A percentile compares a stretch with the other conserved stretches of the same genome.
Evolutionary conservation across 1,140 invertebrate species (phyloP).

Genomic region (Lysiphlebus fabarum): DNA sequence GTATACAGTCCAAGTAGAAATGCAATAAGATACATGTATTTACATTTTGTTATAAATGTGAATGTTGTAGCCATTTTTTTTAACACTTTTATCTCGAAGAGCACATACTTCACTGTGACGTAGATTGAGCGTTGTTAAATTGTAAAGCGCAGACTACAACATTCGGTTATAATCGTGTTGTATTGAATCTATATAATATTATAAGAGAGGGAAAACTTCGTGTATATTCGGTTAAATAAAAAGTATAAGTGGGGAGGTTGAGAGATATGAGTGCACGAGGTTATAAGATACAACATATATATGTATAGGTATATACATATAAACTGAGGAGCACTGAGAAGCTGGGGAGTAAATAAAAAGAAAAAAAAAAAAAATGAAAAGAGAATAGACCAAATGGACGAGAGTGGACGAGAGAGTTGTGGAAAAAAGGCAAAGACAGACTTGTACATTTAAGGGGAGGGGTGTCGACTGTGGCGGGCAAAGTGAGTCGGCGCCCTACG

Average conservation of each 20-base stretch:
- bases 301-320: too few species aligned
- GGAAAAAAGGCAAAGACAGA: conserved; percentile 10
- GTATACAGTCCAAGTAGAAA: conserved; percentile 38
- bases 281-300: neutral
- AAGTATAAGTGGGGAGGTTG: neutral
- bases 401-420: conserved; percentile 14
- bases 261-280: neutral
- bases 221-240: neutral
- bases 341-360: neutral
- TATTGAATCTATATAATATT: neutral
- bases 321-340: too few species aligned
- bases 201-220: conserved; percentile 20
- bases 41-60: conserved; percentile 43
- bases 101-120: conserved; percentile 54
- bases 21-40: conserved; percentile 43
- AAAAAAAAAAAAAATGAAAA: neutral
- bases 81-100: conserved; percentile 48
- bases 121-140: conserved; percentile 34
- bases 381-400: neutral
- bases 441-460: conserved; percentile 18
- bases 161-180: conserved; percentile 6
- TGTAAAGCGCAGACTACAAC: conserved; percentile 30
- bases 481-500: conserved; percentile 48
- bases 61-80: conserved; percentile 51
- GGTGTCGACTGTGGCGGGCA: conserved; percentile 44